Conservation (phyloP, 2,113 vertebrate species). For the Trematocara macrostoma region DNA sequence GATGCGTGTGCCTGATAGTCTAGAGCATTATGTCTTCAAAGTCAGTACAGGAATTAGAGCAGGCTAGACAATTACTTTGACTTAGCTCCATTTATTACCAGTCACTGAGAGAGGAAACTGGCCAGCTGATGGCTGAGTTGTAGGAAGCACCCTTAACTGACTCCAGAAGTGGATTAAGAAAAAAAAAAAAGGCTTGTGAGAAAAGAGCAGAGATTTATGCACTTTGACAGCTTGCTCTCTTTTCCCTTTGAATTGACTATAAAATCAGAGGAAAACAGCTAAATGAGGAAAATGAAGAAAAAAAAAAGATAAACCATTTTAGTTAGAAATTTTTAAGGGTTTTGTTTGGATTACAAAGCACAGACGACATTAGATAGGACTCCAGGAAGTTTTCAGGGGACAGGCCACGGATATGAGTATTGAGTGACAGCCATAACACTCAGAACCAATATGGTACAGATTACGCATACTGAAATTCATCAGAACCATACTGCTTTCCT, state of each 20-base stretch:
- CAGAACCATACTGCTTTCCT: not conserved
- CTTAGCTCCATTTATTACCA: not conserved
- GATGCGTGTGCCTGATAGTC: not conserved
- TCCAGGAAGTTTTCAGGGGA: conserved; percentile 9
- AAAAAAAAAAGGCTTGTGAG: not conserved
- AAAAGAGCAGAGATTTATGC: conserved; percentile 19
- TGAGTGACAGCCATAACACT: not conserved
- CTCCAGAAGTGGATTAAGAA: not conserved
- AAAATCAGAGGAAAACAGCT: not conserved
- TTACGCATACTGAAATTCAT: conserved; percentile 4
- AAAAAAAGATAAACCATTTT: not conserved
- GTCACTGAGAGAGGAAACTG: not conserved
- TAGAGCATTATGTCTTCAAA: not conserved
- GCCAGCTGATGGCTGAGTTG: not conserved
- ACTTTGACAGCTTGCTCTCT: conserved; percentile 12
- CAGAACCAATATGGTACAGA: not conserved
- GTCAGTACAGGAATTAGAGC: not conserved
- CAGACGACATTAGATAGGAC: conserved; percentile 2
- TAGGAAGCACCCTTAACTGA: not conserved
- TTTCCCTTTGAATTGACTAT: conserved; percentile 25
- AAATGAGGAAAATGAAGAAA: conserved; percentile 4
- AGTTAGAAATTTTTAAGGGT: not conserved
- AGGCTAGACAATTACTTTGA: conserved; percentile 5
- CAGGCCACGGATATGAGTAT: conserved; percentile 7
- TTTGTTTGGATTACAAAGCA: conserved; percentile 18